Percentiles rank a stretch among this genome's conserved stretches.
These are phyloP conservation scores for Drosophila buzzatii DNA, from an alignment of 2,888 invertebrate species.

Conservation along the genomic window DNA sequence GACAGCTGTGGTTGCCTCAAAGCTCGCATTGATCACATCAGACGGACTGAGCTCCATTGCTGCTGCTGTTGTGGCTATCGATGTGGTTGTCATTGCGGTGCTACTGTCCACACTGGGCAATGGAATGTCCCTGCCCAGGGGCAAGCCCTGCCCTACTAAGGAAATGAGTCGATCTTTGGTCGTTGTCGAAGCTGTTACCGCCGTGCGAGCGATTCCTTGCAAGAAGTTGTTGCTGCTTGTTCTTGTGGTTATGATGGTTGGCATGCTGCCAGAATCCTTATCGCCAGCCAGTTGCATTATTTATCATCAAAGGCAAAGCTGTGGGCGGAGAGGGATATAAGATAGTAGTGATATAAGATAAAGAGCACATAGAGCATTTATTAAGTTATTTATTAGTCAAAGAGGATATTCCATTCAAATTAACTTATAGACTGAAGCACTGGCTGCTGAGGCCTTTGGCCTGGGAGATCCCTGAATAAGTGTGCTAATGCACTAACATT, in stretches of 20 bases:
- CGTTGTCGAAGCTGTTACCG: neutral
- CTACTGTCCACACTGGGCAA: neutral
- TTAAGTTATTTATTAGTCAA: no score
- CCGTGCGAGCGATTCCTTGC: slow-evolving; percentile 17
- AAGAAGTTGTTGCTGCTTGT: slow-evolving; percentile 13
- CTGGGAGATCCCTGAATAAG: no score
- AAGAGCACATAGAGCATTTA: no score
- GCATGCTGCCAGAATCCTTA: slow-evolving; percentile 23
- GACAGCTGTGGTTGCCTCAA: slow-evolving; percentile 21
- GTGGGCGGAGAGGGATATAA: neutral
- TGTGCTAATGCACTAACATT: no score
- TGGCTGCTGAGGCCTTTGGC: no score
- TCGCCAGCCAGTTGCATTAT: slow-evolving; percentile 50
- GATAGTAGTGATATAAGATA: no score
- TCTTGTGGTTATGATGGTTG: slow-evolving; percentile 18
- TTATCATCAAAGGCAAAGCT: slow-evolving; percentile 36
- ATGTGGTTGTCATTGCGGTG: slow-evolving; percentile 23
- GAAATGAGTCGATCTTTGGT: slow-evolving; percentile 22
- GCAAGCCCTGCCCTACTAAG: slow-evolving; percentile 24
- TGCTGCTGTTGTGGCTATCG: slow-evolving; percentile 9
- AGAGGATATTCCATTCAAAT: no score
- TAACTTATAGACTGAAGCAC: no score
- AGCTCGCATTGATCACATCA: slow-evolving; percentile 35
- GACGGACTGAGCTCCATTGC: slow-evolving; percentile 11
- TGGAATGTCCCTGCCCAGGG: slow-evolving; percentile 1